phyloP scores from a whole-genome alignment of 53 echinoderm and acorn worm species.

The Stichopus horrens region DNA sequence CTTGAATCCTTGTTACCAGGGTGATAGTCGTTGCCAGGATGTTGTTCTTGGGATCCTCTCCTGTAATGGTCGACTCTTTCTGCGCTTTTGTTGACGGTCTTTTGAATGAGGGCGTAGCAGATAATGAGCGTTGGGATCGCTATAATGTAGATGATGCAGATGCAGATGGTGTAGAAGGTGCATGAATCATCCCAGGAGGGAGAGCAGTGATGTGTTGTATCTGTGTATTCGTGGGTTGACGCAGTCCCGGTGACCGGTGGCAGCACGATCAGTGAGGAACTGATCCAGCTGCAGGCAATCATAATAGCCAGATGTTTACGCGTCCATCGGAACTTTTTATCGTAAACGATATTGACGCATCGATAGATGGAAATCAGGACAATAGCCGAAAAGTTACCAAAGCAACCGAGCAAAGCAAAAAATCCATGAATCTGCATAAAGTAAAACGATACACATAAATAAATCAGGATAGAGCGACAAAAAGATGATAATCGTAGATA shows the following conservation, averaged over 20 bases:
- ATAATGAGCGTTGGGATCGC: constrained; percentile 18
- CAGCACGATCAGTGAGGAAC: neutral
- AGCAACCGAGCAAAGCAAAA: neutral
- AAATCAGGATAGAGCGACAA: neutral
- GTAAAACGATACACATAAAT: neutral
- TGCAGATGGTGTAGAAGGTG: neutral
- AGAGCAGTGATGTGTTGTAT: constrained; percentile 32
- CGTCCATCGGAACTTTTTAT: neutral
- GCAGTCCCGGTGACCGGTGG: neutral
- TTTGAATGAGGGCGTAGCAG: constrained; percentile 6
- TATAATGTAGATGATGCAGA: neutral
- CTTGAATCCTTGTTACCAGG: neutral
- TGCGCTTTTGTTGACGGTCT: constrained; percentile 1
- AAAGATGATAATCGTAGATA: too few species aligned
- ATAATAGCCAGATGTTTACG: neutral
- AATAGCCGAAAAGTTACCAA: constrained; percentile 25
- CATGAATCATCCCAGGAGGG: constrained; percentile 26
- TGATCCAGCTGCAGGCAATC: neutral
- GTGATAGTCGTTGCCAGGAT: neutral
- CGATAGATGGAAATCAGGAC: constrained; percentile 28
- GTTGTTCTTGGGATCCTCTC: neutral
- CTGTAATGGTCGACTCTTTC: neutral
- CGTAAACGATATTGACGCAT: neutral
- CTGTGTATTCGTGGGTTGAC: neutral
- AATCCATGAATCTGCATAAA: constrained; percentile 22